These are phyloP conservation scores for Petaurus breviceps DNA, from an alignment of 2,113 vertebrate species.

Conservation along the genomic window DNA sequence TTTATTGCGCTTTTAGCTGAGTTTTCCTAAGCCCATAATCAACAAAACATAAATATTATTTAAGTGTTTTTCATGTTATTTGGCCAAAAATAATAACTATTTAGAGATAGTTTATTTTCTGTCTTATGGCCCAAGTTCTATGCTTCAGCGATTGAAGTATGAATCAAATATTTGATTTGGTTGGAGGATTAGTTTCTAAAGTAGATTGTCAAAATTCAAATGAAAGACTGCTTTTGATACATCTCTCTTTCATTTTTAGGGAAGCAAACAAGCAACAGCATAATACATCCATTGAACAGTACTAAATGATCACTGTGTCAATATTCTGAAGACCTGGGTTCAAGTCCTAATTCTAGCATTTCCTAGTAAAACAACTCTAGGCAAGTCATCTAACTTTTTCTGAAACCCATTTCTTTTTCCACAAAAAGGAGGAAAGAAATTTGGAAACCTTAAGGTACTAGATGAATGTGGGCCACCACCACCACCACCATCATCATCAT, in stretches of 20 bases:
- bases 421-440: not conserved
- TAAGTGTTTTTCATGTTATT: slow-evolving; percentile 32
- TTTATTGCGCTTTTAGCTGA: slow-evolving; percentile 23
- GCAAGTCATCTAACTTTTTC: not conserved
- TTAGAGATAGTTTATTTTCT: slow-evolving; percentile 26
- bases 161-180: not conserved
- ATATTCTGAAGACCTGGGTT: not conserved
- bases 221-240: not conserved
- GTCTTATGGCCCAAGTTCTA: not conserved
- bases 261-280: not conserved
- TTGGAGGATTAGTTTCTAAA: not conserved
- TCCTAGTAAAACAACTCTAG: not conserved
- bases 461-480: not conserved
- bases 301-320: too few species aligned
- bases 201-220: not conserved
- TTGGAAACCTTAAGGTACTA: not conserved
- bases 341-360: not conserved
- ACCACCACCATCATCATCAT: not conserved
- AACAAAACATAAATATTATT: slow-evolving; percentile 12
- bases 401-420: not conserved
- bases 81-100: slow-evolving; percentile 35
- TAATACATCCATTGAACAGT: not conserved
- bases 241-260: not conserved
- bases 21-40: not conserved
- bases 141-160: not conserved